Base-by-base conservation (phyloP, 2,888 invertebrate genomes). In the Mechanitis mazaeus region DNA sequence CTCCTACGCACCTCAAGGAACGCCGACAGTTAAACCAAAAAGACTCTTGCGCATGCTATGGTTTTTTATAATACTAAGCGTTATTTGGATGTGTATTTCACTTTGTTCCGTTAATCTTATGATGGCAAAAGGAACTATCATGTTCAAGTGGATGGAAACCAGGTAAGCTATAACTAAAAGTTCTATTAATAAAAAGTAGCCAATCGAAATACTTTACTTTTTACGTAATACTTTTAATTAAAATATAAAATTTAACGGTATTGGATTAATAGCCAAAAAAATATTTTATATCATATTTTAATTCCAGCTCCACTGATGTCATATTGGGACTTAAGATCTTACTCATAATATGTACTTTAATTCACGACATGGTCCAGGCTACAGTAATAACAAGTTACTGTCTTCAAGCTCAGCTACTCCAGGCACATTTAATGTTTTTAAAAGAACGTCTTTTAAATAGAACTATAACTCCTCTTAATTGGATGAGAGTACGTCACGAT, bases 321-420 rank as follows among this genome's bases (percentile, higher is more conserved):
- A 83, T 88, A 69, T 72, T 91, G 64, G 67, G 80, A 1, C 75
- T 94, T 54, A 93, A 94, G 84, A 83, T 93, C 45, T 75, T 93
- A 6, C 80, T 95, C 62, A 91, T 95, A 38, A 77, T 93, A 50
- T 93, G 94, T 68, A 94, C 95, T 9, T 79, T 95, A 64, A 93
- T 93, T 81, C 95, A 96, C 75, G 95, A 96, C 78, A 93, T 95
- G 82, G 93, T 96, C 60, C 95, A 96, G 82, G 94, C 95, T n/a
- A 94, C 95, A 3, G 93, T 96, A 59, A 92, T 96, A 68, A 94
- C 94, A 42, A 95, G 94, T 80, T 96, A 96, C 80, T 95, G 95
- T 72, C 90, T 96, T 33, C 95, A 96, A 85, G 95, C 94, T 56
- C 95, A 95, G 79, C 84, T 96, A 60, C 78, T 96, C 67, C 93